Base-by-base conservation (phyloP, 2,113 vertebrate species). In the Tiliqua scincoides region DNA sequence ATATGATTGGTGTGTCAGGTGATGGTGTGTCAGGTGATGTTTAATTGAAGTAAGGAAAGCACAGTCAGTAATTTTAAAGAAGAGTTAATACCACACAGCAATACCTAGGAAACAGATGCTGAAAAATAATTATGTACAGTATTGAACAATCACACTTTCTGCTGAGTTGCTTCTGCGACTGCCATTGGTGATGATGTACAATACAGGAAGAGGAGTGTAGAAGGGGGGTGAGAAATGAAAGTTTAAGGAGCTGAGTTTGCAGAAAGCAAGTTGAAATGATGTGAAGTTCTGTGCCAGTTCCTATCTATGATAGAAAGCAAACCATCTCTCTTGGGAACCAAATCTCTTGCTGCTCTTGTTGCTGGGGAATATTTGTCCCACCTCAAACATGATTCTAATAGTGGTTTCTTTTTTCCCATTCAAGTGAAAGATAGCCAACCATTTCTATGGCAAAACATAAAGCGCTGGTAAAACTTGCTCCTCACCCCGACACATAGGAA, bases 1-100 rank as follows among this genome's bases (percentile, higher is more conserved):
- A 84, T 91, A 93, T 94, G 76, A 89, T 87, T 32, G 35, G 78
- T 92, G 54, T 61, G 37, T 75, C 14, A 59, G 89, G 88, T 84
- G 32, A 86, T 90, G 83, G 78, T 92, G 54, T 61, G 37, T 75
- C 14, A 59, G 89, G 88, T 84, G 32, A 86, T 90, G 83, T 91
- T 89, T 52, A 73, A 73, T 90, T 79, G 83, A n/a, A 91, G n/a
- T 71, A 80, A 72, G 9, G 81, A 78, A 77, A 87, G 65, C 43
- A 18, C 79, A 87, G 74, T 86, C 68, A 70, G 84, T 74, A 35
- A 79, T 91, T 93, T 93, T 84, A 78, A 63, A 83, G 85, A 79
- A 11, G 48, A 68, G 63, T 1, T 61, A 88, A 80, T 79, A 40
- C 15, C 1, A 61, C 67, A 54, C n/a, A 43, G 76, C 81, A 87